Evolutionary conservation across 1,140 invertebrate species (phyloP), one percentile per base, ranked within the genome.

Genomic region (Neodiprion fabricii): DNA sequence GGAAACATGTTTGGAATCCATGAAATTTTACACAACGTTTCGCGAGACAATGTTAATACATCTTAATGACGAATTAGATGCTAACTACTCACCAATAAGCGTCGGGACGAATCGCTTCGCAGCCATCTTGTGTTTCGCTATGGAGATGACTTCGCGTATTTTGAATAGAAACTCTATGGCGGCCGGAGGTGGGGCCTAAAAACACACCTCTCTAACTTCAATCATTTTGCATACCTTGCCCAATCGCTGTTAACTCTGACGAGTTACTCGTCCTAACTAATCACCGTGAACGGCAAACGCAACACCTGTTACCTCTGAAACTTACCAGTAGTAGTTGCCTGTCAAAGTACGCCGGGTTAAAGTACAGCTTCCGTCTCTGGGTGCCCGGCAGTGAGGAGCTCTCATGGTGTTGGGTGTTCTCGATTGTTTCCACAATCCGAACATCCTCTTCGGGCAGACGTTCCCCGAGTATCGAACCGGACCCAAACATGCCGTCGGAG

Each of bases 331-430:
- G 88, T 40, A 96, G 82, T 81, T 96, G 94, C 65, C 94, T 94
- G 82, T 97, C 95, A 81, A 97, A 96, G 82, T 96, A 96, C 3
- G 95, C 94, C 1, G 95, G 95, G 85, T 96, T 96, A 79, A 97
- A 96, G 81, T 96, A 96, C 0, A 96, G 88, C 80, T 96, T 96
- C 75, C 93, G 91, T 72, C 94, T 89, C 9, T 93, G 91, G 73
- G 90, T 92, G 9, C 92, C 87, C 0, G 86, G 86, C 72, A 88
- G 77, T 49, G 86, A 77, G 14, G 87, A 80, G 12, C 80, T 77
- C 50, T 86, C 84, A 2, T 85, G 82, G 10, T 88, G 89, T 78
- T 90, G 91, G 21, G 88, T 89, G 75, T 94, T 92, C 69, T 94
- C 94, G 50, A 92, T 89, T 10, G 94, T 95, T 86, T 96, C 95